Evolutionary conservation across 2,113 vertebrate genomes (phyloP).

Genomic region (Tragelaphus buxtoni): DNA sequence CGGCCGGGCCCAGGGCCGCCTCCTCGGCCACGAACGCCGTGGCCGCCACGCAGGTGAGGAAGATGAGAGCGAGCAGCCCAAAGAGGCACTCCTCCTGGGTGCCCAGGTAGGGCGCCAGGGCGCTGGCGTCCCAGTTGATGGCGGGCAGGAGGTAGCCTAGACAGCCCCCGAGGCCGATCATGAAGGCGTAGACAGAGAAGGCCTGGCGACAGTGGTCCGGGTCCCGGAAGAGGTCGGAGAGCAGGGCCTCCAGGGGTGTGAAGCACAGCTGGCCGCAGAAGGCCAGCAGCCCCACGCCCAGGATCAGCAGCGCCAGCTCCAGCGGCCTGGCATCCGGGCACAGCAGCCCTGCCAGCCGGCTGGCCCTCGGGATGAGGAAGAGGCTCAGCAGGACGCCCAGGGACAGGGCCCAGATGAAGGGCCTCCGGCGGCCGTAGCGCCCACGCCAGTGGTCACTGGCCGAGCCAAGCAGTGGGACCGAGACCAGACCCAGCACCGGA

Average conservation of each 20-base stretch:
- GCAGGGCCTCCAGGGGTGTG: constrained; percentile 87
- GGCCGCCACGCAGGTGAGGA: constrained; percentile 82
- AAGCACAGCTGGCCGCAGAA: constrained; percentile 92
- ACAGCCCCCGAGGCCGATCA: constrained; percentile 91
- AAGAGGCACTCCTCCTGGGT: constrained; percentile 88
- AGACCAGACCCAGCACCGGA: constrained; percentile 86
- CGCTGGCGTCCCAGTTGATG: constrained; percentile 85
- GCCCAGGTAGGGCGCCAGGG: constrained; percentile 82
- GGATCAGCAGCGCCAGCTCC: constrained; percentile 85
- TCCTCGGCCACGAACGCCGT: constrained; percentile 86
- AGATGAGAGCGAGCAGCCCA: constrained; percentile 84
- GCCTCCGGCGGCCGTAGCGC: constrained; percentile 86
- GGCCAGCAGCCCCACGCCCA: constrained; percentile 85
- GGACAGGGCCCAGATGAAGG: constrained; percentile 90
- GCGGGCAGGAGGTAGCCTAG: constrained; percentile 88
- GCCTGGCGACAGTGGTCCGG: constrained; percentile 85
- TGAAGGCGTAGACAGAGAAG: constrained; percentile 88
- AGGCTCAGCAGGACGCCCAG: constrained; percentile 88
- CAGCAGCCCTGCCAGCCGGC: constrained; percentile 79
- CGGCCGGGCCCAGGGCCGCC: not conserved
- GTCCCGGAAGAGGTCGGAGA: constrained; percentile 89
- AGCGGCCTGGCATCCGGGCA: constrained; percentile 72
- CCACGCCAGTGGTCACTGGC: constrained; percentile 88
- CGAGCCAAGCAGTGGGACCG: constrained; percentile 85
- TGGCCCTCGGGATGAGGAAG: constrained; percentile 83